Conservation (phyloP, 2,797 vertebrate species). For the Huso huso region DNA sequence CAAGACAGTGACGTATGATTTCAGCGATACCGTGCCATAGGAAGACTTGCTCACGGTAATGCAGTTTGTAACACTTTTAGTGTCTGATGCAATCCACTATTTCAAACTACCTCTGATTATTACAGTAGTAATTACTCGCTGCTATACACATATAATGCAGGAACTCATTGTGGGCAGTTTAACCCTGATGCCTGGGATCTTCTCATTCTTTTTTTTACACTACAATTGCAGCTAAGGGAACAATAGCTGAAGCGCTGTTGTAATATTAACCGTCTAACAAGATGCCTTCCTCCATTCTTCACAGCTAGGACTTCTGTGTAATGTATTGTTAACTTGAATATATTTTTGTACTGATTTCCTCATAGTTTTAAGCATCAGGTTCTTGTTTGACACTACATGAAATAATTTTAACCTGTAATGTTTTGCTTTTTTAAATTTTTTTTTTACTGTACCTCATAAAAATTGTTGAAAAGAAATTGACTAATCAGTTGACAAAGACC, state of each 20-base stretch:
- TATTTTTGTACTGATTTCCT: slow-evolving; percentile 82
- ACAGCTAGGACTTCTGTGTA: slow-evolving; percentile 69
- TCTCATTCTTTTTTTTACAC: slow-evolving; percentile 38
- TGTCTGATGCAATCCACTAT: slow-evolving; percentile 77
- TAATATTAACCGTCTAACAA: slow-evolving; percentile 46
- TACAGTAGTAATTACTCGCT: slow-evolving; percentile 69
- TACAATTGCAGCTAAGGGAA: slow-evolving; percentile 66
- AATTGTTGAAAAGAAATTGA: slow-evolving; percentile 66
- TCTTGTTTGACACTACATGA: slow-evolving; percentile 65
- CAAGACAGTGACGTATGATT: slow-evolving; percentile 54
- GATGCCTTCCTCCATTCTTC: slow-evolving; percentile 38
- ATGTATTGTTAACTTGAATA: slow-evolving; percentile 87
- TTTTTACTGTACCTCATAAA: slow-evolving; percentile 72
- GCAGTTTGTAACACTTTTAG: slow-evolving; percentile 64
- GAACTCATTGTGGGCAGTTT: slow-evolving; percentile 54
- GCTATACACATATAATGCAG: slow-evolving; percentile 72
- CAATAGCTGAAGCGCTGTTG: slow-evolving; percentile 62
- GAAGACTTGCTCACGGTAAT: slow-evolving; percentile 45
- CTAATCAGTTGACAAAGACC: slow-evolving; percentile 77
- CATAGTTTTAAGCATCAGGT: slow-evolving; percentile 70
- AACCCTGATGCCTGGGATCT: slow-evolving; percentile 46
- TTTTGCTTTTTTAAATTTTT: slow-evolving; percentile 32
- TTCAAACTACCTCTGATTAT: slow-evolving; percentile 90
- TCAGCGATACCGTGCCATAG: slow-evolving; percentile 49
- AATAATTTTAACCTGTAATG: slow-evolving; percentile 61